Evolutionary conservation across 2,113 vertebrate genomes (phyloP).

Genomic region (Xenopus borealis): DNA sequence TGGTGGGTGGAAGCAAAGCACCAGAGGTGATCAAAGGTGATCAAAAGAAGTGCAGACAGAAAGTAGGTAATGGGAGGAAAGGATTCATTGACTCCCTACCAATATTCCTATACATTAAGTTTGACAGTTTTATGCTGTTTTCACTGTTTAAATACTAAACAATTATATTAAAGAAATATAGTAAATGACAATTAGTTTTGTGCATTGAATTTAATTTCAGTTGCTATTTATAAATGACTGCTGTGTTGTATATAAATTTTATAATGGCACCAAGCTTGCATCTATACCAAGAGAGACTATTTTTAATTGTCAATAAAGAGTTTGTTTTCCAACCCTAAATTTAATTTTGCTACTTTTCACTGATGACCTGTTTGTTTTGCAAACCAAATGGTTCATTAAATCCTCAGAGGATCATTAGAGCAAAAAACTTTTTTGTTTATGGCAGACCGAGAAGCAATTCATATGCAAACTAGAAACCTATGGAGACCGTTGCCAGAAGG

Average conservation of each 20-base stretch:
- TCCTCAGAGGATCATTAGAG: conserved; percentile 34
- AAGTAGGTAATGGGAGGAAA: no score
- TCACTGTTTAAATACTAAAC: no score
- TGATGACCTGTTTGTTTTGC: conserved; percentile 41
- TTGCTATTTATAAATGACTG: no score
- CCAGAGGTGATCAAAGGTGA: no score
- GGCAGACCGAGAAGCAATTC: conserved; percentile 38
- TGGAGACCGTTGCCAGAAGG: conserved; percentile 42
- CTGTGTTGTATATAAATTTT: not conserved
- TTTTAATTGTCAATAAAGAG: conserved; percentile 21
- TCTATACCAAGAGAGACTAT: not conserved
- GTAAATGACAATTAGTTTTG: no score
- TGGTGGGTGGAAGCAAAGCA: no score
- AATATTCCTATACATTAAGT: no score
- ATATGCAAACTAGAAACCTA: conserved; percentile 42
- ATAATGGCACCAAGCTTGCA: not conserved
- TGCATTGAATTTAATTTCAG: no score
- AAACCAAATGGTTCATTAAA: conserved; percentile 40
- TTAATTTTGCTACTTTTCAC: conserved; percentile 10
- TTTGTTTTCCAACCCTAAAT: conserved; percentile 9
- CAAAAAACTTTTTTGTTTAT: conserved; percentile 39
- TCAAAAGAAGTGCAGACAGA: no score
- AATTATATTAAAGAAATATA: no score
- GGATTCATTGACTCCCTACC: no score
- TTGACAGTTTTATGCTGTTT: no score